These are phyloP conservation scores for Aspidoscelis tigris DNA, from an alignment of 2,113 vertebrate species.

Conservation along the genomic window DNA sequence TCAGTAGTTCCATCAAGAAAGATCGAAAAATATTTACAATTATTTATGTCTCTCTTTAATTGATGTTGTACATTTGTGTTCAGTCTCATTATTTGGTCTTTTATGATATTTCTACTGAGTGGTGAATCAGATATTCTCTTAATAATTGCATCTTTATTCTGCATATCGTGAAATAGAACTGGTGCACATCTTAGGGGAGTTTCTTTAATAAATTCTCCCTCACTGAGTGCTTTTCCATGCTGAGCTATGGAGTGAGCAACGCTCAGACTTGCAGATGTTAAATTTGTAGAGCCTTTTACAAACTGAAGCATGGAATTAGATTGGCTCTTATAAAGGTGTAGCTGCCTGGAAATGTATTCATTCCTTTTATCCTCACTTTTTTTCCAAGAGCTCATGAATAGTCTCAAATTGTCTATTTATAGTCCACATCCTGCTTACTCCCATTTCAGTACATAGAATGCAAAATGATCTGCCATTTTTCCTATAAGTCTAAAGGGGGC, in stretches of 20 bases:
- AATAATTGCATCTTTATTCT: constrained; percentile 1
- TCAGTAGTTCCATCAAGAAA: neutral
- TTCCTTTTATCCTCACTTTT: constrained; percentile 24
- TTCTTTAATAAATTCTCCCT: constrained; percentile 9
- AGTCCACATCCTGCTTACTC: too few species aligned
- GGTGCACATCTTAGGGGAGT: too few species aligned
- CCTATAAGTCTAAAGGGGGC: too few species aligned
- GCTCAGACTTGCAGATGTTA: constrained; percentile 12
- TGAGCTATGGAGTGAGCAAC: constrained; percentile 21
- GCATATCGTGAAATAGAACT: constrained; percentile 29
- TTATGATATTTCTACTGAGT: neutral
- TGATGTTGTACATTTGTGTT: neutral
- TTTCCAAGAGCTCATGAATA: neutral
- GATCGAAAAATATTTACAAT: neutral
- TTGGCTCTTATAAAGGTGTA: constrained; percentile 27
- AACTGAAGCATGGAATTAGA: constrained; percentile 21
- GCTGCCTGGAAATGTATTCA: constrained; percentile 33
- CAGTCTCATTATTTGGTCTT: constrained; percentile 11
- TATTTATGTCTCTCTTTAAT: neutral
- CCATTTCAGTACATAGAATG: too few species aligned
- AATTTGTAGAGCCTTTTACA: constrained; percentile 25
- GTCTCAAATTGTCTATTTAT: too few species aligned
- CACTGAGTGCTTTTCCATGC: constrained; percentile 14
- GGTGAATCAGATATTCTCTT: too few species aligned
- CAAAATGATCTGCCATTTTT: too few species aligned